These are phyloP conservation scores for Aphaenogaster rudis DNA, from an alignment of 1,140 invertebrate genomes.

Conservation along the genomic window DNA sequence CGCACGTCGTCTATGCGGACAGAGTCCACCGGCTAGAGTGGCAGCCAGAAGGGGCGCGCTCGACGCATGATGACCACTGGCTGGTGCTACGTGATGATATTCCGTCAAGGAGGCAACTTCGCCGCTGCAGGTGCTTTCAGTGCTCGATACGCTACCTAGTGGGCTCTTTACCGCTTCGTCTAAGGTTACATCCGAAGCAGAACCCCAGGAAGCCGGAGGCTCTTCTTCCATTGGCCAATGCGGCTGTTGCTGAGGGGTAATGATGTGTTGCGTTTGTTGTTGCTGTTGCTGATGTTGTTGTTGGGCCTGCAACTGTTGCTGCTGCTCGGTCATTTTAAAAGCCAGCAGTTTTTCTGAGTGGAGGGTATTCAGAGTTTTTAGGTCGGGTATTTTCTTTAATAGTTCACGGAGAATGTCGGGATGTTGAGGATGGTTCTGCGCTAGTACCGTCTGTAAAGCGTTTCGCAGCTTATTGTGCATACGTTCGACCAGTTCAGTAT, in stretches of 20 bases:
- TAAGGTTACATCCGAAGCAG: conserved; percentile 90
- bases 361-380: conserved; percentile 97
- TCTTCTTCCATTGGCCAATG: conserved; percentile 86
- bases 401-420: conserved; percentile 94
- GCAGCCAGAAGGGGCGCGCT: conserved; percentile 92
- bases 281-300: conserved; percentile 81
- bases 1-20: conserved; percentile 90
- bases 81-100: conserved; percentile 86
- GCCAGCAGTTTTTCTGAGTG: conserved; percentile 98
- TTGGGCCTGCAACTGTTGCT: conserved; percentile 91
- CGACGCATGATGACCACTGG: conserved; percentile 86
- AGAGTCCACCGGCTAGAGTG: conserved; percentile 90
- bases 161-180: conserved; percentile 94
- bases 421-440: conserved; percentile 94
- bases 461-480: conserved; percentile 96
- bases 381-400: conserved; percentile 97
- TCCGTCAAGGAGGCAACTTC: conserved; percentile 90
- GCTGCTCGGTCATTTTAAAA: conserved; percentile 96
- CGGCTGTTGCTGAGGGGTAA: conserved; percentile 82
- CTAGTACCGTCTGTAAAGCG: conserved; percentile 94
- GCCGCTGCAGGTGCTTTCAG: conserved; percentile 91
- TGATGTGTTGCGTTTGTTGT: conserved; percentile 74
- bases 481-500: conserved; percentile 96
- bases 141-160: conserved; percentile 94
- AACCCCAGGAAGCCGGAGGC: conserved; percentile 89